Evolutionary conservation across 1,140 invertebrate genomes (phyloP).

Genomic region (Solenopsis invicta): DNA sequence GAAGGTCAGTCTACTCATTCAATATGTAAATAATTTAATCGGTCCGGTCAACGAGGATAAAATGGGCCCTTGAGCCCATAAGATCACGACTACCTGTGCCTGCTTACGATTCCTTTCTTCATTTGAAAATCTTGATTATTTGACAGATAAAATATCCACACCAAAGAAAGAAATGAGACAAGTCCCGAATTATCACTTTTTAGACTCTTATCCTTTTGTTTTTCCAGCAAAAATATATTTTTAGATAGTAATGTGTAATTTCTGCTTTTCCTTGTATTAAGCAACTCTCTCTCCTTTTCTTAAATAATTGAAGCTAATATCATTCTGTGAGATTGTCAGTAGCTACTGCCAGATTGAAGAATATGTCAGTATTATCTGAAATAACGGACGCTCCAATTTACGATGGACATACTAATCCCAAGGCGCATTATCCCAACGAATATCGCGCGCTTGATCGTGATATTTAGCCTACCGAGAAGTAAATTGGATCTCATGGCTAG

Average conservation of each 20-base stretch:
- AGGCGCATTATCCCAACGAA: constrained; percentile 33
- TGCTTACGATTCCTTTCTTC: background rate
- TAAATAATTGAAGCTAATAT: constrained; percentile 16
- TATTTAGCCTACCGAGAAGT: constrained; percentile 48
- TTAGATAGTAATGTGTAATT: background rate
- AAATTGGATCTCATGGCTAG: constrained; percentile 53
- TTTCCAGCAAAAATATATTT: background rate
- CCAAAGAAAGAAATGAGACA: background rate
- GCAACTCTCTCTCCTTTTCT: background rate
- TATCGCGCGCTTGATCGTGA: constrained; percentile 47
- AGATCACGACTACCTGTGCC: background rate
- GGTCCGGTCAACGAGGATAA: constrained; percentile 15
- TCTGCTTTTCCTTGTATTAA: background rate
- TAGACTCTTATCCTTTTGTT: background rate
- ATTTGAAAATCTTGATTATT: background rate
- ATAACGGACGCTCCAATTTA: constrained; percentile 57
- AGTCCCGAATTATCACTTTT: background rate
- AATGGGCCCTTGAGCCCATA: background rate
- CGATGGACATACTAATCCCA: constrained; percentile 29
- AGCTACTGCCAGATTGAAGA: background rate
- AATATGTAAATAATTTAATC: constrained; percentile 55
- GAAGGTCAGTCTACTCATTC: constrained; percentile 34
- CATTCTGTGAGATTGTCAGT: background rate
- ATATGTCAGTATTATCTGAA: constrained; percentile 23
- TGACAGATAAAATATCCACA: background rate